phyloP scores from a whole-genome alignment of 2,113 vertebrate genomes.

The Melanocharis versteri region DNA sequence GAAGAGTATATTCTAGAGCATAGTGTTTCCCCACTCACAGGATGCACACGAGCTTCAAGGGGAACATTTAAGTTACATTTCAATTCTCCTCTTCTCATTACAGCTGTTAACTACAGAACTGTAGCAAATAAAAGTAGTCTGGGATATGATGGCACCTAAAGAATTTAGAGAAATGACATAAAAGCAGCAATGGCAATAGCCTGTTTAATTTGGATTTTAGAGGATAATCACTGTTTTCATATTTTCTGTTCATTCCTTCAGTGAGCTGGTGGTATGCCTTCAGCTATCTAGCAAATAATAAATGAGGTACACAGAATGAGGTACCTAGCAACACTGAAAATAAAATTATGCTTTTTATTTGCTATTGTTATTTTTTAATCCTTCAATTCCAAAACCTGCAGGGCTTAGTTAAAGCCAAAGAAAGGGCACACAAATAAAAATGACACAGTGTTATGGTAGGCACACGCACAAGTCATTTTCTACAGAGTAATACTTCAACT shows the following conservation, averaged over 20 bases:
- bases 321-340: slow-evolving; percentile 55
- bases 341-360: slow-evolving; percentile 65
- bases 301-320: slow-evolving; percentile 48
- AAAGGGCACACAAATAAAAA: slow-evolving; percentile 66
- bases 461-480: slow-evolving; percentile 31
- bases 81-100: neutral
- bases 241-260: slow-evolving; percentile 13
- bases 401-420: slow-evolving; percentile 61
- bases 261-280: slow-evolving; percentile 38
- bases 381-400: slow-evolving; percentile 54
- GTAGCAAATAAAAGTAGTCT: neutral
- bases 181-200: slow-evolving; percentile 26
- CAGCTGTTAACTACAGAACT: slow-evolving; percentile 32
- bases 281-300: slow-evolving; percentile 57
- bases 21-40: neutral
- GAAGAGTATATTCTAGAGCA: neutral
- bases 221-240: slow-evolving; percentile 63
- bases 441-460: slow-evolving; percentile 31
- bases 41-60: neutral
- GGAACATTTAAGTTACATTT: neutral
- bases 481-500: slow-evolving; percentile 36
- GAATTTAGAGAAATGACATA: slow-evolving; percentile 16
- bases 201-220: slow-evolving; percentile 69
- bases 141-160: neutral
- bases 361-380: slow-evolving; percentile 73